Conservation (phyloP, 2,113 vertebrate species). For the Eulacestoma nigropectus region DNA sequence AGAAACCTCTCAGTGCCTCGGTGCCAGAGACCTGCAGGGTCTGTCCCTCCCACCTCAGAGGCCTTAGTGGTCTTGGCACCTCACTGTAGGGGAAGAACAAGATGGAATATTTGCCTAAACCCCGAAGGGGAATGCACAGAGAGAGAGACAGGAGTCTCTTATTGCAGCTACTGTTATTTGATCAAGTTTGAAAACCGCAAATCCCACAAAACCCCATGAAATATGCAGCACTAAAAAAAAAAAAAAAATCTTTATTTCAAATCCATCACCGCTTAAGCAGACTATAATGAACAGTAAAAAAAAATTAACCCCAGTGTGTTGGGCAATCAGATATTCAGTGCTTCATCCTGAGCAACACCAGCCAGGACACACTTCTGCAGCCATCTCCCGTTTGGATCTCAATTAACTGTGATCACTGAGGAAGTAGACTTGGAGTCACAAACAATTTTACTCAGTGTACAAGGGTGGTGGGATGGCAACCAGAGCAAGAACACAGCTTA, state of each 20-base stretch:
- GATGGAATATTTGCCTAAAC: rapidly evolving
- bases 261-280: not conserved
- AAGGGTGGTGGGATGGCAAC: not conserved
- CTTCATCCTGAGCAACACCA: not conserved
- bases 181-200: not conserved
- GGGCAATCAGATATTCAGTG: not conserved
- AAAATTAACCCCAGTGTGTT: not conserved
- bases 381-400: not conserved
- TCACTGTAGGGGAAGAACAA: not conserved
- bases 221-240: not conserved
- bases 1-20: rapidly evolving
- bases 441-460: not conserved
- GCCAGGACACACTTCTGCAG: not conserved
- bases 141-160: not conserved
- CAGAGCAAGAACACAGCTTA: not conserved
- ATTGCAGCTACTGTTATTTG: not conserved
- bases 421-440: not conserved
- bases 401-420: not conserved
- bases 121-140: not conserved
- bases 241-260: not conserved
- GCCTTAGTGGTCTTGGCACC: rapidly evolving
- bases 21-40: rapidly evolving
- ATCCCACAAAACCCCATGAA: not conserved
- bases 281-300: not conserved
- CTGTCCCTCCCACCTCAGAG: not conserved